Base-by-base conservation (phyloP, 2,888 invertebrate species). In the Drosophila nr. medialis region DNA sequence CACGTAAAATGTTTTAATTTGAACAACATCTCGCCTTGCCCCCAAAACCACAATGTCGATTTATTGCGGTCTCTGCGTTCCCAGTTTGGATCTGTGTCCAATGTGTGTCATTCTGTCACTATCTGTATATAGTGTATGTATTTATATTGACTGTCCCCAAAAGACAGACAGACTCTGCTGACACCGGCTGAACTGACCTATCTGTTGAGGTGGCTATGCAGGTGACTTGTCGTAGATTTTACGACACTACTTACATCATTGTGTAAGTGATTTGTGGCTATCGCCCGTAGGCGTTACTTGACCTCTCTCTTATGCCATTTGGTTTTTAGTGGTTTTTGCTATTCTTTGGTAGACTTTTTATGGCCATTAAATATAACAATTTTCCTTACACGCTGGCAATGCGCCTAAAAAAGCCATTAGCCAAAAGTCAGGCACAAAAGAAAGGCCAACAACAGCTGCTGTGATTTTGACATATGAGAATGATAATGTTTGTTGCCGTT, bases 391-490 rank as follows among this genome's bases (percentile, higher is more conserved):
- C 48, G 30, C 63, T 45, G 55, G 60, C 51, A 79, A 58, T 59
- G 54, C 64, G 70, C 64, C 63, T 60, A 80, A 64, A 59, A 63
- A 64, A 65, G 53, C 70, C 79, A 74, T 80, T 79, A 80, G 70
- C 63, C 56, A 36, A 63, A 49, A 65, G 49, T 45, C 67, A 64
- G 64, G 36, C 49, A 48, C 51, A 62, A 76, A 45, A 49, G 32
- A 67, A 59, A 63, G 34, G 6, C 59, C 36, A 51, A 64, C 48
- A 64, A 64, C 83, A 83, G 80, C 86, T 80, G 86, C 75, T 61
- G 67, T 83, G 74, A 86, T 74, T 86, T 81, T 86, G 86, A 83
- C 77, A 86, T 79, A 77, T 65, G 81, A 83, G 81, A 86, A 71
- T 74, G 77, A 67, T 79, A 66, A 50, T 67, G 64, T 45, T 58